Evolutionary conservation across 2,797 vertebrate species (phyloP).

Genomic region (Myotis findleyi): DNA sequence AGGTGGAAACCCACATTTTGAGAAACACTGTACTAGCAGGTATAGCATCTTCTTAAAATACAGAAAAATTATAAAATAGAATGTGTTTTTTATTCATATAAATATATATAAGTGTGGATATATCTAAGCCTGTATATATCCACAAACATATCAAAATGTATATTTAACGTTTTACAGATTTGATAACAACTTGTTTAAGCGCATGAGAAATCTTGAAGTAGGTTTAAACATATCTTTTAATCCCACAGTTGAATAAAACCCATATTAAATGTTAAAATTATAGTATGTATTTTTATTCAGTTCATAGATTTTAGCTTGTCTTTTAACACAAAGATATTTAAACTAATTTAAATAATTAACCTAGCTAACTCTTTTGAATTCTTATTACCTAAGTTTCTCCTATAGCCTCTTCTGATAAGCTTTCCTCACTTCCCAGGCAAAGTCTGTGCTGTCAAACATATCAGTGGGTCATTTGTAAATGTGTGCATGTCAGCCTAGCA

Average conservation of each 20-base stretch:
- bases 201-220: slow-evolving; percentile 12
- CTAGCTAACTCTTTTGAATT: neutral
- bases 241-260: slow-evolving; percentile 14
- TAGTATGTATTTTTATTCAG: neutral
- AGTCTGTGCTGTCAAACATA: neutral
- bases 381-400: neutral
- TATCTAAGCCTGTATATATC: neutral
- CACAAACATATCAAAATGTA: neutral
- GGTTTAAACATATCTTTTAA: neutral
- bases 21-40: neutral
- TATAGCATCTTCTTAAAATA: neutral
- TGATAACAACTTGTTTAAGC: neutral
- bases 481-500: neutral
- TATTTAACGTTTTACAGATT: neutral
- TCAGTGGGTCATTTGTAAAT: neutral
- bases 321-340: neutral
- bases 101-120: neutral
- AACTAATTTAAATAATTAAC: neutral
- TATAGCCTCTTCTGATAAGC: neutral
- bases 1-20: neutral
- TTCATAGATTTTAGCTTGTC: neutral
- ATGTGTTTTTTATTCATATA: neutral
- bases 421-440: neutral
- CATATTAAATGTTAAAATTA: neutral
- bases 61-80: neutral